A percentile compares a stretch with the other conserved stretches of the same genome.
Evolutionary conservation across 2,797 vertebrate species (phyloP).

Genomic region (Notolepis coatsorum): DNA sequence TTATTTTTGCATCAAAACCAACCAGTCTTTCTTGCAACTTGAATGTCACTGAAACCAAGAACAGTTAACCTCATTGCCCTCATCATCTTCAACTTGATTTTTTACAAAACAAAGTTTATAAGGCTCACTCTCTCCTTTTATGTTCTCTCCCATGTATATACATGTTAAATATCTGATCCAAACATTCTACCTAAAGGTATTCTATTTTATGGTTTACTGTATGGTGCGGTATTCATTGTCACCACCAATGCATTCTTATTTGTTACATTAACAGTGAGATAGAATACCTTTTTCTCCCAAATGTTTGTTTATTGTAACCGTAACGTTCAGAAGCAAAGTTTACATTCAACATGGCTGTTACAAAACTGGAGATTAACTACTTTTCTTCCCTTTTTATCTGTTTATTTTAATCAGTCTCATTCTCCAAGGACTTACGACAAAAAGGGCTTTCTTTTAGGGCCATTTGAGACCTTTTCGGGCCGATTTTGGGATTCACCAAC

Average conservation of each 20-base stretch:
- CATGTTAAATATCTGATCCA: slow-evolving; percentile 6
- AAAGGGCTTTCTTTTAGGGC: too few relatives aligned
- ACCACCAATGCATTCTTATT: not conserved
- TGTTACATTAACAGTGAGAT: not conserved
- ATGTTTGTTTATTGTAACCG: not conserved
- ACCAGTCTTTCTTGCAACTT: slow-evolving; percentile 7
- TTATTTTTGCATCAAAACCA: slow-evolving; percentile 18
- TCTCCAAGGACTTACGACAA: too few relatives aligned
- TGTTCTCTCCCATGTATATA: not conserved
- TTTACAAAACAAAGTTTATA: not conserved
- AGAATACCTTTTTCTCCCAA: not conserved
- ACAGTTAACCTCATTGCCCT: slow-evolving; percentile 6
- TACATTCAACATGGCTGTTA: not conserved
- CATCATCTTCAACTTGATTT: not conserved
- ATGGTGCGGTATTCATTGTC: not conserved
- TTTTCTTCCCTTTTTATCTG: not conserved
- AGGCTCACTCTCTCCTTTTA: not conserved
- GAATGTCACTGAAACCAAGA: slow-evolving; percentile 17
- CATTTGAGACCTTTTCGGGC: too few relatives aligned
- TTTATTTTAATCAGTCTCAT: not conserved
- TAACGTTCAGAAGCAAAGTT: not conserved
- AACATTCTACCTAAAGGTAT: slow-evolving; percentile 15
- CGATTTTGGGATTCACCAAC: too few relatives aligned
- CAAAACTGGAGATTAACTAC: too few relatives aligned
- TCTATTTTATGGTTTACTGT: not conserved